phyloP scores from a whole-genome alignment of 92 coral and sea anemone species.

The Virgularia gustaviana region DNA sequence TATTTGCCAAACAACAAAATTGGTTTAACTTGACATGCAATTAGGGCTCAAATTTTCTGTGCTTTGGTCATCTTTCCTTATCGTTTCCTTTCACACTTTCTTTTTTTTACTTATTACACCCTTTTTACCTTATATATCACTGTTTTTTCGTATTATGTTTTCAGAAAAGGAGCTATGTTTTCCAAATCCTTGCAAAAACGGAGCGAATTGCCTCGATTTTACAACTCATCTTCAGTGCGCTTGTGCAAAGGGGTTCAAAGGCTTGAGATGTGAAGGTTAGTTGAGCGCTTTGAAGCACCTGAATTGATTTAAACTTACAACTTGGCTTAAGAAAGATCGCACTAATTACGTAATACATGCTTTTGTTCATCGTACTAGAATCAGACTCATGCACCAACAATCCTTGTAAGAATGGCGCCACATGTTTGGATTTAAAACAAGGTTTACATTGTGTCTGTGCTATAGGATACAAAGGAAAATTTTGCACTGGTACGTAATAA shows the following conservation, averaged over 20 bases:
- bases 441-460: conserved; percentile 57
- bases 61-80: too few relatives aligned
- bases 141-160: not conserved
- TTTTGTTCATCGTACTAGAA: conserved; percentile 25
- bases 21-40: too few relatives aligned
- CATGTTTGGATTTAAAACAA: conserved; percentile 29
- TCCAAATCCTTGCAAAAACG: conserved; percentile 60
- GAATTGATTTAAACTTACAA: too few relatives aligned
- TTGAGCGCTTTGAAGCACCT: too few relatives aligned
- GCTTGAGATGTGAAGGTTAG: conserved; percentile 28
- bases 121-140: not conserved
- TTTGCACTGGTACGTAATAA: conserved; percentile 9
- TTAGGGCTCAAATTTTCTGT: too few relatives aligned
- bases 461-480: conserved; percentile 31
- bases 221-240: conserved; percentile 57
- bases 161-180: conserved; percentile 25
- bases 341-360: not conserved
- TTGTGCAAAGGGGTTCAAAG: conserved; percentile 14
- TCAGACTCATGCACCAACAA: conserved; percentile 67
- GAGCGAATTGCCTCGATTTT: conserved; percentile 76
- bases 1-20: too few relatives aligned
- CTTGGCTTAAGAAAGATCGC: too few relatives aligned
- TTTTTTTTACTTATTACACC: not conserved
- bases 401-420: conserved; percentile 48
- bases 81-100: too few relatives aligned